phyloP scores from a whole-genome alignment of 2,888 invertebrate species.

The Hyposoter didymator region DNA sequence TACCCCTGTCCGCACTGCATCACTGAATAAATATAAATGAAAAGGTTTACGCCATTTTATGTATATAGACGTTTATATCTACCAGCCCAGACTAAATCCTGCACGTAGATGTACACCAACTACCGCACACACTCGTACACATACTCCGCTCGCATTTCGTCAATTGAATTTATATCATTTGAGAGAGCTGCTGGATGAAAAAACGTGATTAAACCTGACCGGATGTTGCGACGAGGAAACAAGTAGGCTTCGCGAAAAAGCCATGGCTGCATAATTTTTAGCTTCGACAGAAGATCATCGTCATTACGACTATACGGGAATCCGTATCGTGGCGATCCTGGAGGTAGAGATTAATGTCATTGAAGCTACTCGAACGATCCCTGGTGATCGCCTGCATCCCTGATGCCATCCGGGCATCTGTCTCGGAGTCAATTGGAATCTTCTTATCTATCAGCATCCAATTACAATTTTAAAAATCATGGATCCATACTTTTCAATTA shows the following conservation, averaged over 20 bases:
- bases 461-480: not conserved
- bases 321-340: conserved; percentile 76
- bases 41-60: conserved; percentile 59
- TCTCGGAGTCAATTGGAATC: not conserved
- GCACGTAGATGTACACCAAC: not conserved
- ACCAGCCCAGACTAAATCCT: conserved; percentile 34
- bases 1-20: conserved; percentile 50
- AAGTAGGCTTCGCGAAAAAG: conserved; percentile 20
- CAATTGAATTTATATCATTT: conserved; percentile 82
- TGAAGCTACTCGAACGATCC: not conserved
- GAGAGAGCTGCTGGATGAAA: conserved; percentile 73
- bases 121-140: not conserved
- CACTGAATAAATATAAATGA: conserved; percentile 68
- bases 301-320: conserved; percentile 85
- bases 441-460: not conserved
- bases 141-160: conserved; percentile 74
- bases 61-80: not conserved
- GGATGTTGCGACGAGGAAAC: conserved; percentile 36
- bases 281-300: conserved; percentile 87
- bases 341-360: conserved; percentile 67
- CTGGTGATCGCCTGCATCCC: not conserved
- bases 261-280: conserved; percentile 85
- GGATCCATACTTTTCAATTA: no score
- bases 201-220: conserved; percentile 57
- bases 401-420: conserved; percentile 8